Conservation (phyloP, 2,797 vertebrate genomes). For the Cossypha heuglini region DNA sequence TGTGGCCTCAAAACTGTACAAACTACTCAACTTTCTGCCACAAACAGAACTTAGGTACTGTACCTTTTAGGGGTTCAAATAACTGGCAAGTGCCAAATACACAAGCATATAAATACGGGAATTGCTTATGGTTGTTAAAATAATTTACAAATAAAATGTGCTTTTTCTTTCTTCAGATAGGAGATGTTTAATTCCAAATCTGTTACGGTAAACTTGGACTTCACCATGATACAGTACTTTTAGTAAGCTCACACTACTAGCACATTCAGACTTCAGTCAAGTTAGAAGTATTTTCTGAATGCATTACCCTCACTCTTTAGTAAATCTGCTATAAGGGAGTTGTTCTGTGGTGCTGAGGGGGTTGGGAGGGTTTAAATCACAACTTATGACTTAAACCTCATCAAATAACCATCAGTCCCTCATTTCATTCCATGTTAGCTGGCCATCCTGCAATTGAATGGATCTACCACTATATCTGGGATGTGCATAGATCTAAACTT, state of each 20-base stretch:
- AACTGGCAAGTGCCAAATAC: neutral
- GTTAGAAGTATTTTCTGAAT: neutral
- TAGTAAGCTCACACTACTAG: neutral
- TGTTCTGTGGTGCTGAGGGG: neutral
- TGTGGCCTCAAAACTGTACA: neutral
- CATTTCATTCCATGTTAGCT: neutral
- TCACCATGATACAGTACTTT: neutral
- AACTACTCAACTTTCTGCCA: neutral
- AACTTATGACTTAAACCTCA: accelerated
- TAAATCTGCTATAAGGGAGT: neutral
- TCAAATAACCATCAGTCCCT: neutral
- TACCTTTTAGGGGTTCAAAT: neutral
- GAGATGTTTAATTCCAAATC: neutral
- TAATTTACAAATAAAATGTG: neutral
- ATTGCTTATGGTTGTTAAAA: neutral
- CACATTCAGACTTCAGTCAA: neutral
- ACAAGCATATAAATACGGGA: neutral
- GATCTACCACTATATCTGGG: neutral
- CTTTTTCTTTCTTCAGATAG: neutral
- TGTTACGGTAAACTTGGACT: neutral
- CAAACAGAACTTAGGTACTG: neutral
- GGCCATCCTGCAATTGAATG: neutral
- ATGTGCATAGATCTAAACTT: accelerated
- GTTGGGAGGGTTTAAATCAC: neutral
- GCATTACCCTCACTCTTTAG: neutral